These are phyloP conservation scores for Cataglyphis altisquamis DNA, from an alignment of 2,888 invertebrate genomes.

Conservation along the genomic window DNA sequence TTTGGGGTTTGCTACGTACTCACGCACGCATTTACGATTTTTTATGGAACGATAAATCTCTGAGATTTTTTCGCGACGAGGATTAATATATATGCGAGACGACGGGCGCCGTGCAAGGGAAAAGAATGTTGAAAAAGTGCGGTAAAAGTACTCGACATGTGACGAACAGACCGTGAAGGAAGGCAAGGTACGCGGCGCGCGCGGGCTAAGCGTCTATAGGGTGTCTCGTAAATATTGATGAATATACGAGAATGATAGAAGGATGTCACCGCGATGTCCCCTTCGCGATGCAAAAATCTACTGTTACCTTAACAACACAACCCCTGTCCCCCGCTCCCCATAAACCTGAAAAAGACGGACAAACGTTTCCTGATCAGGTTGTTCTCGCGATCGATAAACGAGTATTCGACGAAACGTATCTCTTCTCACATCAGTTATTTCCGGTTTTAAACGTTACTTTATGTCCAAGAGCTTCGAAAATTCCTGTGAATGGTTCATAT, in stretches of 20 bases:
- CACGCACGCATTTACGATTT: slow-evolving; percentile 12
- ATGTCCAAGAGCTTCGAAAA: background rate
- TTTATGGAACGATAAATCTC: slow-evolving; percentile 61
- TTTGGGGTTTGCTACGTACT: background rate
- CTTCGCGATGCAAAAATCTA: slow-evolving; percentile 47
- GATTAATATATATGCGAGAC: slow-evolving; percentile 66
- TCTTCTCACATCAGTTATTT: slow-evolving; percentile 21
- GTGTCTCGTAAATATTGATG: slow-evolving; percentile 78
- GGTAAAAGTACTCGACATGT: slow-evolving; percentile 82
- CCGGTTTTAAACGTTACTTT: slow-evolving; percentile 19
- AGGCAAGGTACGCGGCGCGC: slow-evolving; percentile 73
- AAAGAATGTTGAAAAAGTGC: slow-evolving; percentile 72
- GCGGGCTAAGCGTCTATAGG: slow-evolving; percentile 68
- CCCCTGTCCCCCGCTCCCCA: background rate
- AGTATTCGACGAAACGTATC: slow-evolving; percentile 50
- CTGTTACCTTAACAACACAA: slow-evolving; percentile 43
- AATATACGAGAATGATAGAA: slow-evolving; percentile 44
- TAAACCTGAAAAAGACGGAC: background rate
- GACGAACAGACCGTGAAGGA: slow-evolving; percentile 83
- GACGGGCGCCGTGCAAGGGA: slow-evolving; percentile 53
- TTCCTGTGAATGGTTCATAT: background rate
- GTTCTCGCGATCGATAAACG: slow-evolving; percentile 63
- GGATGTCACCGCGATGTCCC: slow-evolving; percentile 47
- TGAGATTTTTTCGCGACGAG: slow-evolving; percentile 58
- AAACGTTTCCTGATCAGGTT: slow-evolving; percentile 32